Base-by-base conservation (phyloP, 1,140 invertebrate species). In the Ceratosolen fusciceps region DNA sequence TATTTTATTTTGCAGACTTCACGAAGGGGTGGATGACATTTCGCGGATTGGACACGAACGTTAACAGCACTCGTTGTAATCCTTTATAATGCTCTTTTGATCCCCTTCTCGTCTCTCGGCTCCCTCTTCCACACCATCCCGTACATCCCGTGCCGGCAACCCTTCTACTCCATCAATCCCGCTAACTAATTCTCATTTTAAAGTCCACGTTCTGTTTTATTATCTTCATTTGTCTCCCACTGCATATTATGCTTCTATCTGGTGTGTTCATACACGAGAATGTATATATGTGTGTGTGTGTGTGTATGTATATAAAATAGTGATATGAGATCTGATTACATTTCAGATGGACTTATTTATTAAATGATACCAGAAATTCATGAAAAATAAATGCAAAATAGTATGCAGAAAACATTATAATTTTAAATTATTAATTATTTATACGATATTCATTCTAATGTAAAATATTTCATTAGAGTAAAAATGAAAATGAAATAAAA, bases 61-160 rank as follows among this genome's bases (percentile, higher is more conserved):
- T 89, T 89, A 89, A 89, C 88, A 89, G 87, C 87, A 88, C 87
- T 88, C 86, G 85, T 87, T 88, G 87, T 89, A 88, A 88, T 89
- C 85, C 87, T 89, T 89, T 87, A 89, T 88, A 89, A 88, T 88
- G 85, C 86, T 85, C 82, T 84, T 84, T 82, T 71, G 71, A 78
- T 21, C 54, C 60, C 67, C 47, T 47, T 21, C 77, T 52, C 77
- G 49, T 52, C 76, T 58, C 70, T 34, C 67, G 68, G 21, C 1
- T 21, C 37, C 49, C 49, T 79, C 68, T n/a, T 72, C 26, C 76
- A 56, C 76, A 39, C 65, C 24, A 73, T 54, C 10, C 71, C 49
- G 21, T 58, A n/a, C 70, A 21, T 39, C 31, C 2, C n/a, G 14
- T n/a, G 49, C 70, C 3, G 9, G 4, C 43, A 9, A n/a, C 34